Base-by-base conservation (phyloP, 2,797 vertebrate genomes). In the Todus mexicanus region DNA sequence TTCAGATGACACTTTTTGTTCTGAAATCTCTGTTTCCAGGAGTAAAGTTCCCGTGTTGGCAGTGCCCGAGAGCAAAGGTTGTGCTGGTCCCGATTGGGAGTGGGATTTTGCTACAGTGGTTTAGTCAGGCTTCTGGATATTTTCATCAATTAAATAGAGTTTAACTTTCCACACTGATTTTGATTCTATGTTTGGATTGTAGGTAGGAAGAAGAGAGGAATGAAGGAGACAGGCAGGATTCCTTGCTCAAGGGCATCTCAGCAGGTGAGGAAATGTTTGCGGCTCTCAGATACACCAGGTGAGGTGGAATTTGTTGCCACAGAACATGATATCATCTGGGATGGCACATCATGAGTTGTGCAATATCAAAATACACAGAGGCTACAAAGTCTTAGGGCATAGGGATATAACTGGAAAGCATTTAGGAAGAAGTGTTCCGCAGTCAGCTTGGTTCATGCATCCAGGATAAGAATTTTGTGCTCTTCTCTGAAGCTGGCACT, bases 241-340 rank as follows among this genome's bases (percentile, higher is more conserved):
- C 18, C 53, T 63, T 25, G 11, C 45, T 65, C 89, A 27, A 72
- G 78, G 56, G 25, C 17, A 0, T 91, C 83, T 77, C 92, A 76
- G 56, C 73, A 94, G 96, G 96, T 96, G 68, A 97, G 96, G n/a
- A 83, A 19, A 11, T 50, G 48, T 53, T n/a, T 26, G 18, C 33
- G 43, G 7, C 43, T 75, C 47, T 78, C 15, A 65, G 47, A 23
- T 45, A 26, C 1, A 7, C 23, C 26, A 19, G 51, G 29, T n/a
- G 53, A 4, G 0, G 61, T 48, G 18, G 33, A 87, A 74, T 76
- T 82, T 38, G 35, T 54, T 90, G 47, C 54, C 26, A 38, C 3
- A 4, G 38, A 35, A 40, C 54, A 4, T 59, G 57, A 27, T 23
- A 29, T 76, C 78, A 50, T 51, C 42, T 53, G 15, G 42, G 42